phyloP scores from a whole-genome alignment of 2,888 invertebrate genomes.

The Lasioglossum villosulum region DNA sequence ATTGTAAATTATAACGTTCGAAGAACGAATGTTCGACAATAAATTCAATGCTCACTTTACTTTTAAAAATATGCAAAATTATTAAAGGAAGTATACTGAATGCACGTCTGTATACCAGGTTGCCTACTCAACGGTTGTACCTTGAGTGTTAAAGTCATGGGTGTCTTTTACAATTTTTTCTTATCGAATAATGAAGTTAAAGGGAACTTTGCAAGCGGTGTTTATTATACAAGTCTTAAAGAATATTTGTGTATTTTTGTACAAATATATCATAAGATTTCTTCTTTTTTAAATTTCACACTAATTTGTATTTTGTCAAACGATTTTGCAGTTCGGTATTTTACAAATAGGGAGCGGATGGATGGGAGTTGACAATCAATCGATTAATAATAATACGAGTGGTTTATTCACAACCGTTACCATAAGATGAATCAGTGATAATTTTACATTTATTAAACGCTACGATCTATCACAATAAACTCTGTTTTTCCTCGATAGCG shows the following conservation, averaged over 20 bases:
- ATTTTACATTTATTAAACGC: constrained; percentile 69
- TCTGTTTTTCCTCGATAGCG: constrained; percentile 35
- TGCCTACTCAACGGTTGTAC: background rate
- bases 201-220: background rate
- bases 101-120: background rate
- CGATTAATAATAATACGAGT: constrained; percentile 58
- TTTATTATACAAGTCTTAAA: background rate
- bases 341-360: background rate
- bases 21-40: background rate
- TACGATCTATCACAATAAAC: constrained; percentile 73
- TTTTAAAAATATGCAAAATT: background rate
- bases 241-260: background rate
- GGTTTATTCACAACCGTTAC: constrained; percentile 71
- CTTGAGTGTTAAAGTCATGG: too few relatives aligned
- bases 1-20: background rate
- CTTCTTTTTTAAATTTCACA: background rate
- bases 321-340: background rate
- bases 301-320: background rate
- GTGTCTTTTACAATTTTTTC: background rate
- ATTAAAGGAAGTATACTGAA: background rate
- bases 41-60: background rate
- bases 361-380: background rate
- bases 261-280: background rate
- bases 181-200: background rate
- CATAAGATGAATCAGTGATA: constrained; percentile 59